These are phyloP conservation scores for Lamprotornis superbus DNA, from an alignment of 2,113 vertebrate species.

Conservation along the genomic window DNA sequence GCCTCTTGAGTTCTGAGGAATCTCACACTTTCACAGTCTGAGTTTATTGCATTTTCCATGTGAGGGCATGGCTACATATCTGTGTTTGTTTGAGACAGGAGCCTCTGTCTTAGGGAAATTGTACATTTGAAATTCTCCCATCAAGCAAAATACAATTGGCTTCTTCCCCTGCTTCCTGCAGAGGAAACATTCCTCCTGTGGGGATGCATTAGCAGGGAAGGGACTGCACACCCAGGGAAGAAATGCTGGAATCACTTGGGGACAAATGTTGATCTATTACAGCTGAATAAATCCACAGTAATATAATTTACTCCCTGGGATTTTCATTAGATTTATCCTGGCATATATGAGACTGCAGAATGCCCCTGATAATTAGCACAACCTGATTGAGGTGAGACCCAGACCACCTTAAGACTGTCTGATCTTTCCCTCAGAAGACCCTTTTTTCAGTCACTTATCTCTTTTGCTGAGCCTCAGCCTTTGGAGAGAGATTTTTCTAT, in stretches of 20 bases:
- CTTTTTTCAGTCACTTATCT: not conserved
- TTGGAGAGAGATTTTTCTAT: not conserved
- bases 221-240: not conserved
- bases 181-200: not conserved
- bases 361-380: not conserved
- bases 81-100: not conserved
- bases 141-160: constrained; percentile 2
- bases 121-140: not conserved
- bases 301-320: not conserved
- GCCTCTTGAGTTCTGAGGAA: not conserved
- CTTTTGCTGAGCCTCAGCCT: constrained; percentile 10
- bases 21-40: not conserved
- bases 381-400: not conserved
- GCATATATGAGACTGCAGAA: not conserved
- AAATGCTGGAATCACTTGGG: constrained; percentile 8
- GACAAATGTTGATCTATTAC: constrained; percentile 23
- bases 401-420: not conserved
- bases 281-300: constrained; percentile 34
- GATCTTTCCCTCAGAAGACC: not conserved
- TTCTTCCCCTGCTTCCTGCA: not conserved
- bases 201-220: not conserved
- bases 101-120: not conserved
- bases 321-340: not conserved
- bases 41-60: not conserved
- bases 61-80: not conserved